Conservation (phyloP, 2,797 vertebrate species). For the Danio albolineatus region DNA sequence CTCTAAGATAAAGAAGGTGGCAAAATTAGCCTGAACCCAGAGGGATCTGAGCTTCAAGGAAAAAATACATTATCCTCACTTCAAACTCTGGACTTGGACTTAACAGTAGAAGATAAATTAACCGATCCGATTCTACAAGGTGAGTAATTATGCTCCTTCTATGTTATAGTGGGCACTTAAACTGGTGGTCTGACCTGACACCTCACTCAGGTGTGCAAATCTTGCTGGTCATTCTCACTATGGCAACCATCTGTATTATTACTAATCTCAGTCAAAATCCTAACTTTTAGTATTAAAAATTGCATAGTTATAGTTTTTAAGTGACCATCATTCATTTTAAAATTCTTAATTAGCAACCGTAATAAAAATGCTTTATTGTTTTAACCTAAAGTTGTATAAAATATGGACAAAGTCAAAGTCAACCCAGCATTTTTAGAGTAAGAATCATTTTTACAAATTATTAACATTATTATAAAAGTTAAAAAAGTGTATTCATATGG, state of each 20-base stretch:
- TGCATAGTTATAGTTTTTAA: too few species aligned
- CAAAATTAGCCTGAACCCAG: slow-evolving; percentile 33
- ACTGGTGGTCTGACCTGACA: slow-evolving; percentile 13
- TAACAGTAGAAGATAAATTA: slow-evolving; percentile 24
- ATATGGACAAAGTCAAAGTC: too few species aligned
- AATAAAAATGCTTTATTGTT: too few species aligned
- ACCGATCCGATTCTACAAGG: slow-evolving; percentile 13
- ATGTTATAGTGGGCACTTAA: slow-evolving; percentile 9
- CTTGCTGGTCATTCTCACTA: not conserved
- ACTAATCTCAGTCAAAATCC: not conserved
- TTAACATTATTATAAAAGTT: too few species aligned
- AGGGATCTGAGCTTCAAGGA: slow-evolving; percentile 29
- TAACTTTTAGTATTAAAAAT: not conserved
- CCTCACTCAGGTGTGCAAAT: not conserved
- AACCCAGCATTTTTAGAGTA: too few species aligned
- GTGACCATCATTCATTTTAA: too few species aligned
- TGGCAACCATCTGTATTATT: not conserved
- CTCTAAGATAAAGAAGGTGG: slow-evolving; percentile 40
- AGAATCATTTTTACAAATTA: too few species aligned
- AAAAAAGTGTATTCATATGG: too few species aligned
- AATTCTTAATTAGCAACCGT: too few species aligned
- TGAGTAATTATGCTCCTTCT: slow-evolving; percentile 20
- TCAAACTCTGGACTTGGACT: slow-evolving; percentile 9
- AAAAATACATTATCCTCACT: slow-evolving; percentile 16
- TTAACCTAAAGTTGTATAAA: too few species aligned